Base-by-base conservation (phyloP, 2,113 vertebrate species). In the Pteronura brasiliensis region DNA sequence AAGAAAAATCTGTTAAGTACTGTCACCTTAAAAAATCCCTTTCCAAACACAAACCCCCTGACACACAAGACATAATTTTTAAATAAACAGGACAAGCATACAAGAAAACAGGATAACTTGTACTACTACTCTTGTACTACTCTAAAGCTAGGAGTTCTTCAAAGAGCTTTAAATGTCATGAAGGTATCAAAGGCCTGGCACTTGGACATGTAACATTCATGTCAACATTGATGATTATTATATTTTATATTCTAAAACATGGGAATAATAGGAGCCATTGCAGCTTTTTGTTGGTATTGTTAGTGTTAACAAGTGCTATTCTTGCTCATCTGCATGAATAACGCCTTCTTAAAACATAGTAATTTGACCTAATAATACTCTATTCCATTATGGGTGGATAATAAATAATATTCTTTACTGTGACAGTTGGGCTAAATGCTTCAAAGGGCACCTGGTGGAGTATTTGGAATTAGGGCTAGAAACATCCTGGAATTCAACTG, bases 291-390 rank as follows among this genome's bases (percentile, higher is more conserved):
- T 34, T 90, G 74, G 3, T 76, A 27, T 84, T 18, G 6, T 79
- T 63, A 57, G 6, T 74, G 12, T 67, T 93, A 85, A 87, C 27
- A 81, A 86, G 13, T 69, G 14, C 80, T 93, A 25, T 92, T 92
- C 29, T 87, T 94, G 4, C 63, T 91, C 71, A 63, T 21, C 25
- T 34, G 4, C 29, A 42, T 95, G 71, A 72, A 42, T 93, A 63
- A 91, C 31, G 10, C 17, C 17, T 88, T 94, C 59, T 87, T 93
- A 80, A 96, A 96, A 94, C 2, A 52, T 76, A 80, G 31, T 63
- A 88, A 57, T 82, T 95, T 96, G 55, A 88, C 29, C 34, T 21
- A 69, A 61, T 49, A 93, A 21, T 72, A 0, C 20, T 81, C 14
- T 59, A 63, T 85, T 96, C 17, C 42, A 83, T 95, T 87, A 34